Conservation (phyloP, 2,888 invertebrate genomes). For the Drosophila pseudotalamancana region DNA sequence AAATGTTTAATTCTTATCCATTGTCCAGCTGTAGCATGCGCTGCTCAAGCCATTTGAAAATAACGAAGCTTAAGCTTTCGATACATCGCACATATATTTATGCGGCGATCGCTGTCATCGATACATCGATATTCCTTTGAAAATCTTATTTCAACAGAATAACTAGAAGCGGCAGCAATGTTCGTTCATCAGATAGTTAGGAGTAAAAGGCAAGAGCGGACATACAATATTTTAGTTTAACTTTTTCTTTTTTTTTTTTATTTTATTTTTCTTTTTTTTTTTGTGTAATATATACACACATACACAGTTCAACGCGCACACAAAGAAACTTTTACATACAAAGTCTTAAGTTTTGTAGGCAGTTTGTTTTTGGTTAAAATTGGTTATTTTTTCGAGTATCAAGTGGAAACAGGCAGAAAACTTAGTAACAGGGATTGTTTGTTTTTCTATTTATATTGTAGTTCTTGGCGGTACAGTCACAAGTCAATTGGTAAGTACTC, state of each 20-base stretch:
- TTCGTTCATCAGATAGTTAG: conserved; percentile 32
- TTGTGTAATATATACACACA: conserved; percentile 16
- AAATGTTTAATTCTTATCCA: not conserved
- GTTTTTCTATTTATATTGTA: not conserved
- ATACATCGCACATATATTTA: not conserved
- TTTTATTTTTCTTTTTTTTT: conserved; percentile 8
- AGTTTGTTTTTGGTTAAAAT: not conserved
- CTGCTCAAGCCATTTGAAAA: not conserved
- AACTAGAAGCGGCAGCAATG: conserved; percentile 13
- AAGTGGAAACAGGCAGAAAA: not conserved
- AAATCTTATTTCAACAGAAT: not conserved
- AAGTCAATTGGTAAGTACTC: conserved; percentile 36
- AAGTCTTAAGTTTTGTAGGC: not conserved
- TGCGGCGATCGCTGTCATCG: conserved; percentile 19
- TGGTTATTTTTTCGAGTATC: too few relatives aligned
- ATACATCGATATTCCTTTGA: conserved; percentile 6
- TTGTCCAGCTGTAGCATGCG: too few relatives aligned
- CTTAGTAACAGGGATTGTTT: not conserved
- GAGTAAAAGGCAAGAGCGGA: conserved; percentile 45
- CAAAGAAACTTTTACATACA: not conserved
- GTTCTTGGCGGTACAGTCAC: conserved; percentile 47
- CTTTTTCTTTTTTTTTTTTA: conserved; percentile 11
- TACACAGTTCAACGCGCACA: conserved; percentile 10
- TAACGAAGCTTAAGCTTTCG: not conserved
- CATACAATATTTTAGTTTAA: conserved; percentile 13